Evolutionary conservation across 2,113 vertebrate genomes (phyloP), one percentile per base, ranked within the genome.

Genomic region (Neoarius graeffei): DNA sequence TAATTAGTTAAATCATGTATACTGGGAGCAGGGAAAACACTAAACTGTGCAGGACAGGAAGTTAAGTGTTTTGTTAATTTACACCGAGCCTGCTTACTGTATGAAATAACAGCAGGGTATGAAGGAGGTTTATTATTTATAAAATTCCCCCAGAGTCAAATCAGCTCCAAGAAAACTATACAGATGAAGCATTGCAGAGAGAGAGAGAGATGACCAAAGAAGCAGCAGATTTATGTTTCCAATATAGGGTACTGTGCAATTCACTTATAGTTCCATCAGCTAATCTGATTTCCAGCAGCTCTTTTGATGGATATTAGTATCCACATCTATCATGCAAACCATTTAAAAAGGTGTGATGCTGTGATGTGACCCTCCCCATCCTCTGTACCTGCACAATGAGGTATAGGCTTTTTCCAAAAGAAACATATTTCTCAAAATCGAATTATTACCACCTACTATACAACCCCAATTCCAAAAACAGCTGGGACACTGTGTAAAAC

Each of bases 201-300:
- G 56, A 81, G 56, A 54, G 76, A 15, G 0, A 17, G 52, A 80
- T 59, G 54, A 59, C 54, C 27, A 60, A 23, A 19, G 80, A 9
- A 35, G 10, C 23, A 60, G 54, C n/a, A 77, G 25, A 80, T 79
- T 79, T 54, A 79, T 79, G 50, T 79, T 54, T 79, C 54, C 76
- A 52, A 50, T 76, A 50, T 76, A 25, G 42, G 1, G 20, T 50
- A 50, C 50, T 14, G 42, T 77, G 74, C 74, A 77, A 56, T 80
- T 52, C 20, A 6, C 8, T 9, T 52, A 76, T 48, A 52, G 50
- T 79, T 56, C 13, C 76, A 56, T 56, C 76, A 79, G 13, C 25
- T 54, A 54, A 56, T 27, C 50, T 56, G 50, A 79, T 79, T 57
- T 80, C 50, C 76, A 56, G 76, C 76, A 80, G 25, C n/a, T 27